These are phyloP conservation scores for Lutraria lutraria DNA, from an alignment of 2,888 invertebrate species.

Conservation along the genomic window DNA sequence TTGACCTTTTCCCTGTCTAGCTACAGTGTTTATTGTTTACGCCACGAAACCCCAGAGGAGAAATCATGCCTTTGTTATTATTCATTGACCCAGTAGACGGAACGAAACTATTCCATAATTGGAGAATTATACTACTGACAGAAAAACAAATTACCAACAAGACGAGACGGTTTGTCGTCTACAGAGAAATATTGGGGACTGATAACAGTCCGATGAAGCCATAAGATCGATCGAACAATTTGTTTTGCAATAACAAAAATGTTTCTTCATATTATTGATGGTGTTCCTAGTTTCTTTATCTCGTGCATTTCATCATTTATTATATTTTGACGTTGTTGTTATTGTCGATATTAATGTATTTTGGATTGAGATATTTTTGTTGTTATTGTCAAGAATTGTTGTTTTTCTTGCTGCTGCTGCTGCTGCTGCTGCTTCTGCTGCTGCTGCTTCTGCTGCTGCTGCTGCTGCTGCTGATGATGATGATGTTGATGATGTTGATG, in stretches of 20 bases:
- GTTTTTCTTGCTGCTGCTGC: not conserved
- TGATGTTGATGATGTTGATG: not conserved
- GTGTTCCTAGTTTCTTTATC: not conserved
- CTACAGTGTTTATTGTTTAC: not conserved
- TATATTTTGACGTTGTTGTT: not conserved
- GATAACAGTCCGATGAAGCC: not conserved
- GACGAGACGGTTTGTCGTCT: constrained; percentile 14
- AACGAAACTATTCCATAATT: constrained; percentile 2
- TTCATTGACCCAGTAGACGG: constrained; percentile 18
- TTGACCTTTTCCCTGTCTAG: not conserved
- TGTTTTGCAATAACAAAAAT: not conserved
- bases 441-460: not conserved
- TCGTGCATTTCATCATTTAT: not conserved
- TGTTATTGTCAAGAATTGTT: not conserved
- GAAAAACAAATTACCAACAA: not conserved
- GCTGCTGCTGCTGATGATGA: not conserved
- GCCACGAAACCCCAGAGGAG: not conserved
- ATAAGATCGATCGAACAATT: not conserved
- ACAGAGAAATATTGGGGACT: not conserved
- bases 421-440: not conserved
- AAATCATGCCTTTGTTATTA: not conserved
- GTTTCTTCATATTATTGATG: not conserved
- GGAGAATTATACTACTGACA: not conserved
- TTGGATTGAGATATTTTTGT: not conserved
- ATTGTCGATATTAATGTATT: not conserved